These are phyloP conservation scores for Podiceps cristatus DNA, from an alignment of 2,113 vertebrate genomes.

Conservation along the genomic window DNA sequence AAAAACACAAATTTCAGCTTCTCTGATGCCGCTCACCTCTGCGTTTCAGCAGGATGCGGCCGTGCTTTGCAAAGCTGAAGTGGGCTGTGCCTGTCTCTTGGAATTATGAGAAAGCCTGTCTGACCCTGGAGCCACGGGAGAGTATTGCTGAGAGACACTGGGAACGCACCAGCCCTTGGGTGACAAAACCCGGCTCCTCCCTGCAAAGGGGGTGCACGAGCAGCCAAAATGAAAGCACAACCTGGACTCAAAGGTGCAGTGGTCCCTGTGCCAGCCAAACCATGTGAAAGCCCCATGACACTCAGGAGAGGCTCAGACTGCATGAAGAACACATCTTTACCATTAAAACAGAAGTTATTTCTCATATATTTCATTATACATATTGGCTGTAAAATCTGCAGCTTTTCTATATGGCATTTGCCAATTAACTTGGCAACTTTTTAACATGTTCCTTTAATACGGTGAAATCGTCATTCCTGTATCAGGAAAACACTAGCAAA, in stretches of 20 bases:
- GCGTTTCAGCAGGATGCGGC: background rate
- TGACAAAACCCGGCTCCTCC: background rate
- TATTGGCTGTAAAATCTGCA: background rate
- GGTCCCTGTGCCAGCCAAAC: background rate
- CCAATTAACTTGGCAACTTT: background rate
- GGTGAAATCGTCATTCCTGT: background rate
- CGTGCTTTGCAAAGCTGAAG: accelerated
- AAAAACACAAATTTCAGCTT: accelerated
- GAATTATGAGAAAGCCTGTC: background rate
- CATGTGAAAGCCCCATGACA: accelerated
- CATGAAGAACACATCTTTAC: accelerated
- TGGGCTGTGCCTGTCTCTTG: background rate
- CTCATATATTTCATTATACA: background rate
- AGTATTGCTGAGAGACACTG: too few relatives aligned
- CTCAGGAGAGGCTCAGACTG: background rate
- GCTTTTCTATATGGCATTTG: background rate
- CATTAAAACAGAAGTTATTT: background rate
- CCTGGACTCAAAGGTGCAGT: too few relatives aligned
- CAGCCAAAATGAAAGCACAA: accelerated
- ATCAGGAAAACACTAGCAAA: background rate
- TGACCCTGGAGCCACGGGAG: background rate
- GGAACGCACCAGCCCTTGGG: accelerated
- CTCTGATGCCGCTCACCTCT: accelerated
- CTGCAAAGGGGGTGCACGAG: background rate
- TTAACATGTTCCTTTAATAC: accelerated